A percentile compares a stretch with the other conserved stretches of the same genome.
Conservation (phyloP, 2,113 vertebrate species). For the Hemichromis elongatus region DNA sequence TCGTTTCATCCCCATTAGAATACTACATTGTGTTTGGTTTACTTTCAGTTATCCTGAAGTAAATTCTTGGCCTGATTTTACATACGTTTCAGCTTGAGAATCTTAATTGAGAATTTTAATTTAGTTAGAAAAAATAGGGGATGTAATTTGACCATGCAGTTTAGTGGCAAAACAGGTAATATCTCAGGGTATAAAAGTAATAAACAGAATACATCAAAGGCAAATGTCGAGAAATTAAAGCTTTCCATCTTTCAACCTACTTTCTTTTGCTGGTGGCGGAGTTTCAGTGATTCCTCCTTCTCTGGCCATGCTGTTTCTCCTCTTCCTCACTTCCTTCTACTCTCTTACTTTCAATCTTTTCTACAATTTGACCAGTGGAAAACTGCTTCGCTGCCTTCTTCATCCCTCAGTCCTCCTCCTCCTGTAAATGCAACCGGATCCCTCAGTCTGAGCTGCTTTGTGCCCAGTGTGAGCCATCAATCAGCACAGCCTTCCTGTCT, state of each 20-base stretch:
- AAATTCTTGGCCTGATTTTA: not conserved
- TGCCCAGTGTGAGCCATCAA: not conserved
- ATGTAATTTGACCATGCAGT: not conserved
- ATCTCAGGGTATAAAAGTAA: not conserved
- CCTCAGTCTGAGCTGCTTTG: not conserved
- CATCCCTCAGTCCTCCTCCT: not conserved
- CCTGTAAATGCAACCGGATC: not conserved
- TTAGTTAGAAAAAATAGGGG: not conserved
- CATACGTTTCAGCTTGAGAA: not conserved
- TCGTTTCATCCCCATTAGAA: not conserved
- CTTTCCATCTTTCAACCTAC: not conserved
- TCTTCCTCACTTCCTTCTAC: not conserved
- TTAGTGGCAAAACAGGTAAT: not conserved
- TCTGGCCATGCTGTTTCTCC: not conserved
- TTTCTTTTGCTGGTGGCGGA: not conserved
- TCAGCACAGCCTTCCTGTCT: constrained; percentile 13
- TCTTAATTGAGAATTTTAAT: too few relatives aligned
- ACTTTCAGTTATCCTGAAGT: not conserved
- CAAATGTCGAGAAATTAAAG: not conserved
- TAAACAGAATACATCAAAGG: not conserved
- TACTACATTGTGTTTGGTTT: not conserved
- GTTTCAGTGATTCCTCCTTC: not conserved
- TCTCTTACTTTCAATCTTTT: not conserved
- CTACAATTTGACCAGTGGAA: not conserved
- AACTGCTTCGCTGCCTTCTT: not conserved